Percentiles rank a stretch among this genome's conserved stretches.
phyloP scores from a whole-genome alignment of 23 tunicate genomes.

The Trididemnum clinides region DNA sequence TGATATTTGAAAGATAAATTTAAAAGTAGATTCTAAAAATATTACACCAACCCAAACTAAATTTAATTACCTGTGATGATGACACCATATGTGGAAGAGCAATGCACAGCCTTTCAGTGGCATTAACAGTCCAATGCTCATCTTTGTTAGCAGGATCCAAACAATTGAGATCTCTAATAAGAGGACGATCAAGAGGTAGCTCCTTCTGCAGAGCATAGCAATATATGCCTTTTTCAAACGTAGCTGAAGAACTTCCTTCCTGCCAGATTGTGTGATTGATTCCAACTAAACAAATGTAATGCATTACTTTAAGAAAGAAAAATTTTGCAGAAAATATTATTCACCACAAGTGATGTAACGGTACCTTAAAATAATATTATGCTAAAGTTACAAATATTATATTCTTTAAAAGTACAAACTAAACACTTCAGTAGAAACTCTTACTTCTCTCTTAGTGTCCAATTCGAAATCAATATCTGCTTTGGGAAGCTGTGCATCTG shows the following conservation, averaged over 20 bases:
- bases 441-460: constrained; percentile 12
- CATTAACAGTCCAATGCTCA: not conserved
- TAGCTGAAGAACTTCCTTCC: not conserved
- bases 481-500: not conserved
- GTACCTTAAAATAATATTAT: not conserved
- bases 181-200: constrained; percentile 1
- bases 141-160: not conserved
- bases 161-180: not conserved
- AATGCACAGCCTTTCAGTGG: constrained; percentile 5
- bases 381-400: not conserved
- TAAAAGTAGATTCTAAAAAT: not conserved
- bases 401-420: not conserved
- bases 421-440: not conserved
- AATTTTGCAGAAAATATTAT: not conserved
- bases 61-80: constrained; percentile 2
- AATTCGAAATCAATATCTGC: not conserved
- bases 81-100: constrained; percentile 5
- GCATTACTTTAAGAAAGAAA: not conserved
- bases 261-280: constrained; percentile 7
- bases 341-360: not conserved
- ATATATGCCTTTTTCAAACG: not conserved
- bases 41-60: not conserved
- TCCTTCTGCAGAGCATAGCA: not conserved
- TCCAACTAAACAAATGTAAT: not conserved
- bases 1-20: not conserved